Evolutionary conservation across 2,888 invertebrate genomes (phyloP).

Genomic region (Cepaea hortensis): DNA sequence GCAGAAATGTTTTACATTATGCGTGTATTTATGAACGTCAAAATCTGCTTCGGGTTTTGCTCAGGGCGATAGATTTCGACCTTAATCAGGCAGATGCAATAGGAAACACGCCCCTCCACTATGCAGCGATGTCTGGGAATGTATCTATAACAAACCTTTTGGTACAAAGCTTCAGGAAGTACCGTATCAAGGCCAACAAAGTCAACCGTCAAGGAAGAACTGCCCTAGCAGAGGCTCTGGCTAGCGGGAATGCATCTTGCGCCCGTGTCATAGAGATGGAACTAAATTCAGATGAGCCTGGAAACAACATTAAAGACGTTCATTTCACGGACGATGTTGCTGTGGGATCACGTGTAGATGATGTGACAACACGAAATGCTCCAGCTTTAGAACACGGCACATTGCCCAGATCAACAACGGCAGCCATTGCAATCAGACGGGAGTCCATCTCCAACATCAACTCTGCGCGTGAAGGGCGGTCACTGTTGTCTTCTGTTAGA

Average conservation of each 20-base stretch:
- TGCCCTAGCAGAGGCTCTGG: constrained; percentile 44
- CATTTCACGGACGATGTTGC: constrained; percentile 7
- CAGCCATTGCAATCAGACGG: constrained; percentile 4
- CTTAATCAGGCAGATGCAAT: constrained; percentile 66
- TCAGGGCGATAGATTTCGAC: constrained; percentile 73
- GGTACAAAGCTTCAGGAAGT: constrained; percentile 58
- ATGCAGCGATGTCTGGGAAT: constrained; percentile 69
- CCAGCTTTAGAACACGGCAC: neutral
- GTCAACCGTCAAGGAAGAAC: constrained; percentile 44
- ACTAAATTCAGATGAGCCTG: neutral
- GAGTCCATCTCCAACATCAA: neutral
- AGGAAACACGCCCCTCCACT: constrained; percentile 74
- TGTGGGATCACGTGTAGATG: neutral
- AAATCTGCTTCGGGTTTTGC: constrained; percentile 64
- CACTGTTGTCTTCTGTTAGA: neutral
- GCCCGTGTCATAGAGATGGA: constrained; percentile 30
- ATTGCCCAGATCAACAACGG: neutral
- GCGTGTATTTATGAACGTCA: constrained; percentile 70
- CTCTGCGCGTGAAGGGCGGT: neutral
- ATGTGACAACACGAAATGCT: neutral
- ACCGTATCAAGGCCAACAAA: constrained; percentile 34
- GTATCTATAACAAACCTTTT: constrained; percentile 59
- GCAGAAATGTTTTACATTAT: constrained; percentile 73
- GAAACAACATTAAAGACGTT: constrained; percentile 24
- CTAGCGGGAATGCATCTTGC: constrained; percentile 26